Evolutionary conservation across 2,888 invertebrate species (phyloP).

Genomic region (Hirtodrosophila confusa): DNA sequence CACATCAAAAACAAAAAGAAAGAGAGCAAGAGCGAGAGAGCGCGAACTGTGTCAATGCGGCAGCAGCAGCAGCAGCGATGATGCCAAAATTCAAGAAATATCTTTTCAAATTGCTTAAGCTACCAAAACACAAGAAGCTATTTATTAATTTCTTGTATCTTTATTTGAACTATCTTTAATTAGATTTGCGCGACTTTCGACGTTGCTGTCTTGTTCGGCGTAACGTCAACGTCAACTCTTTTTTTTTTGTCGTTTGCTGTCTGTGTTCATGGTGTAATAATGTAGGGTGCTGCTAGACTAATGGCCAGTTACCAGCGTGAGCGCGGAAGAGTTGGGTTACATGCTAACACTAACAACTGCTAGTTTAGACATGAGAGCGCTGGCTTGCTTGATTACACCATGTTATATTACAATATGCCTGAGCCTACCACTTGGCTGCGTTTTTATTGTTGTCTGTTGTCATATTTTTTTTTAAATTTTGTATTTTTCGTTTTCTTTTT

Average conservation of each 20-base stretch:
- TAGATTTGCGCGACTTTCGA: constrained; percentile 57
- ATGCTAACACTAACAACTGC: too few relatives aligned
- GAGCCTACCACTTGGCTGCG: constrained; percentile 26
- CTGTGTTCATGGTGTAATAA: constrained; percentile 11
- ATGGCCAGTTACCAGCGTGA: too few relatives aligned
- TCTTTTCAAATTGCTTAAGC: constrained; percentile 17
- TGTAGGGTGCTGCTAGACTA: constrained; percentile 25
- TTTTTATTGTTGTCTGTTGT: constrained; percentile 60
- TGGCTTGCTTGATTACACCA: not conserved
- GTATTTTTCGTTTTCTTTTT: constrained; percentile 7
- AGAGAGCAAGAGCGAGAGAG: constrained; percentile 69
- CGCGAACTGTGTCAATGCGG: constrained; percentile 74
- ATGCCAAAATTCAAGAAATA: constrained; percentile 68
- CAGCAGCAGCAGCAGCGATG: constrained; percentile 50
- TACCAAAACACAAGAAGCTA: constrained; percentile 18
- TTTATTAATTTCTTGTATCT: constrained; percentile 22
- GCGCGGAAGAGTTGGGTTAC: too few relatives aligned
- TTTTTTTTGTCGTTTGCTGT: constrained; percentile 40
- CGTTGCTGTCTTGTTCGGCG: constrained; percentile 35
- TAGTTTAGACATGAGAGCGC: too few relatives aligned
- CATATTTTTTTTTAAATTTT: constrained; percentile 6
- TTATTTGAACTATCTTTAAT: constrained; percentile 61
- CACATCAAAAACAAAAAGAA: constrained; percentile 47
- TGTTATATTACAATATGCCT: not conserved
- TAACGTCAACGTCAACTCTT: constrained; percentile 51